phyloP scores from a whole-genome alignment of 2,888 invertebrate genomes.

The Noctua comes region DNA sequence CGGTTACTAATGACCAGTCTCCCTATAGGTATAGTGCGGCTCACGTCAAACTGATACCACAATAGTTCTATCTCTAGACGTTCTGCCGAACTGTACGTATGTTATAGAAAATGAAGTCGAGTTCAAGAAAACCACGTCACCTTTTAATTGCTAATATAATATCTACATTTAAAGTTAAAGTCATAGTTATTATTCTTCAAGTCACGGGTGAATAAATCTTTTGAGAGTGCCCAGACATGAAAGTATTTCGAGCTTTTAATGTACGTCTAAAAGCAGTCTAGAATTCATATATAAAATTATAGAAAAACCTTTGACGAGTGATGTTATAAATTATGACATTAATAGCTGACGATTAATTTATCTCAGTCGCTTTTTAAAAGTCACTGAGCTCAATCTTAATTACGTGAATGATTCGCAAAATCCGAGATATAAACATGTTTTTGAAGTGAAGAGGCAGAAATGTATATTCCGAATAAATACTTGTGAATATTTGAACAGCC shows the following conservation, averaged over 20 bases:
- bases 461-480: slow-evolving; percentile 4
- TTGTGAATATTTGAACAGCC: not conserved
- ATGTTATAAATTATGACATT: slow-evolving; percentile 46
- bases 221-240: slow-evolving; percentile 28
- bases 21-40: too few species aligned
- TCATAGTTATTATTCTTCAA: slow-evolving; percentile 47
- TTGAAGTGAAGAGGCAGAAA: slow-evolving; percentile 31
- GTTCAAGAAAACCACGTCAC: slow-evolving; percentile 8
- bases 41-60: not conserved
- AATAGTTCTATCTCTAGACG: not conserved
- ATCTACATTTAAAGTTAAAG: slow-evolving; percentile 24
- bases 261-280: slow-evolving; percentile 7
- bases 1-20: too few species aligned
- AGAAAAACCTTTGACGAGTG: slow-evolving; percentile 17
- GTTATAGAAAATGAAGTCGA: not conserved
- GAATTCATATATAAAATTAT: slow-evolving; percentile 9
- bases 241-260: slow-evolving; percentile 21
- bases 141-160: slow-evolving; percentile 41
- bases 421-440: slow-evolving; percentile 31
- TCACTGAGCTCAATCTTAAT: slow-evolving; percentile 50
- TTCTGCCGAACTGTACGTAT: not conserved
- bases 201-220: slow-evolving; percentile 46
- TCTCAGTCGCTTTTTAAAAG: slow-evolving; percentile 37
- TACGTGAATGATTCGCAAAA: slow-evolving; percentile 22
- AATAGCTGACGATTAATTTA: slow-evolving; percentile 44